Conservation (phyloP, 2,797 vertebrate species). For the Clamator glandarius region DNA sequence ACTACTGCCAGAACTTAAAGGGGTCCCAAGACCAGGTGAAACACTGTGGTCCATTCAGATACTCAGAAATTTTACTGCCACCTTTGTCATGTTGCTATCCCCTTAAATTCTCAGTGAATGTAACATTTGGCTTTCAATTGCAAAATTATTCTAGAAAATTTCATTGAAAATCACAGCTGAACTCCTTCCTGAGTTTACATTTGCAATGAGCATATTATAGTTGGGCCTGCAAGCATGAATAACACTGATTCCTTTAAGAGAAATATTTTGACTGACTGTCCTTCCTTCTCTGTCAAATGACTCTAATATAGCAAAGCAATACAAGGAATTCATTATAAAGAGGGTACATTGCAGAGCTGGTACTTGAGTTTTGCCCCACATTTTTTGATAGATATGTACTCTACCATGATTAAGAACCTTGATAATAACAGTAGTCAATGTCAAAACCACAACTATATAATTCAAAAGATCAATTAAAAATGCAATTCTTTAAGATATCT, state of each 20-base stretch:
- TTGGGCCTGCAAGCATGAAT: background rate
- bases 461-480: background rate
- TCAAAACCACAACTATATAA: background rate
- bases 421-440: background rate
- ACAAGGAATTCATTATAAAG: background rate
- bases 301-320: background rate
- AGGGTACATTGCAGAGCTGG: accelerated
- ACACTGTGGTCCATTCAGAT: background rate
- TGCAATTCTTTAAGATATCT: background rate
- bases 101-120: background rate
- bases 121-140: background rate
- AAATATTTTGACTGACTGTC: background rate
- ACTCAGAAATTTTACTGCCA: background rate
- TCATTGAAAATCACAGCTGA: background rate
- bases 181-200: background rate
- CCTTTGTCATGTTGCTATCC: background rate
- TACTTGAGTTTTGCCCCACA: background rate
- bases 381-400: background rate
- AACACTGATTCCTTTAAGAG: background rate
- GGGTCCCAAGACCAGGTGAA: background rate
- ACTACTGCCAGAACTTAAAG: background rate
- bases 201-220: background rate
- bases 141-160: background rate
- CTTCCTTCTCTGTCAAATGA: background rate
- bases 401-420: background rate